Evolutionary conservation across 2,888 invertebrate genomes (phyloP), one percentile per base, ranked within the genome.

Genomic region (Chrysodeixis includens): DNA sequence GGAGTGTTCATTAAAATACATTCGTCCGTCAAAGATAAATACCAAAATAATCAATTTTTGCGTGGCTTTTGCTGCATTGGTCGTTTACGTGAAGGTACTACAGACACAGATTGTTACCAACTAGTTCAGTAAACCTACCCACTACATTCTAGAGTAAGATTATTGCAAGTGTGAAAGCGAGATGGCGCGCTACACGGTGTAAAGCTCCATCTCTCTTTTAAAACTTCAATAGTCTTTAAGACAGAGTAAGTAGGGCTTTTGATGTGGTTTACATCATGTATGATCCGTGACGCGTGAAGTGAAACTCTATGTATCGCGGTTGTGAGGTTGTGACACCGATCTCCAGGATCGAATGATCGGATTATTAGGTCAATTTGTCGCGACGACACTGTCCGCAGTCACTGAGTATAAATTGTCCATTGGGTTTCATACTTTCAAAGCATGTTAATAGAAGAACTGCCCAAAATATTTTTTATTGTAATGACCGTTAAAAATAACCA

Each of bases 361-460:
- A 26, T 78, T 75, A 68, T 67, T 76, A 55, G 76, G 76, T 70
- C 75, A 75, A 54, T 57, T 40, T 64, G 56, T 60, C 49, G 46
- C 30, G 35, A 51, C 49, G 58, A 2, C 22, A 44, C 4, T 59
- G 9, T 32, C 9, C 51, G 46, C 44, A 61, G 49, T 57, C 26
- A 4, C 3, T 18, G 32, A 3, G 22, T 16, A 44, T 46, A 53
- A 46, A 52, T 40, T 52, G 49, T 46, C 9, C 18, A 46, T 8
- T 9, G 2, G 46, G 1, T 9, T 18, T 18, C 1, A 14, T 10
- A 35, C 14, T 4, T 35, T 9, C 35, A 10, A 10, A 1, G 6
- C 18, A 46, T 9, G 18, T 46, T 46, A 1, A 2, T 10, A 46
- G 3, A 40, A 40, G 40, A 4, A n/a, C 40, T 40, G 40, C 4